Percentiles rank a stretch among this genome's conserved stretches.
Conservation (phyloP, 2,888 invertebrate genomes). For the Brachylomia viminalis region DNA sequence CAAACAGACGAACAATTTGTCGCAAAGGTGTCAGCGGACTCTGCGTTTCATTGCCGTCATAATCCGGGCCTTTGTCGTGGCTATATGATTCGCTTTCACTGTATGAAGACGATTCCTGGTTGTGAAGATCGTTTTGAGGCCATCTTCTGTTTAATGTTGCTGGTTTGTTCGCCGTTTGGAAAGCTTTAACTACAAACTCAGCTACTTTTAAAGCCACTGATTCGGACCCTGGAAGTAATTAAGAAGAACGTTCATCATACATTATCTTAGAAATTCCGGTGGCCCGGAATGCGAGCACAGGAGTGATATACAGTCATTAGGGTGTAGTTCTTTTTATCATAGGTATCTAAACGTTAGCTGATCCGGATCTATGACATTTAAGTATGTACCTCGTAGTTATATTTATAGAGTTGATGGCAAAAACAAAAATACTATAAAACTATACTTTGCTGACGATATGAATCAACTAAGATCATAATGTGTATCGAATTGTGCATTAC, state of each 20-base stretch:
- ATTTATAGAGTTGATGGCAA: neutral
- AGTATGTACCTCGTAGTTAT: neutral
- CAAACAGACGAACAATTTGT: slow-evolving; percentile 92
- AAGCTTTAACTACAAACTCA: slow-evolving; percentile 86
- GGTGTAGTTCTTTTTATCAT: neutral
- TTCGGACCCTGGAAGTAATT: slow-evolving; percentile 79
- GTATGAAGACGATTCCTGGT: slow-evolving; percentile 61
- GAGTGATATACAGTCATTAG: neutral
- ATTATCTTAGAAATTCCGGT: slow-evolving; percentile 16
- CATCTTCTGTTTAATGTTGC: slow-evolving; percentile 65
- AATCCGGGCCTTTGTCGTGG: slow-evolving; percentile 74
- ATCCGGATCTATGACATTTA: neutral
- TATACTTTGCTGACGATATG: neutral
- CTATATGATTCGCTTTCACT: slow-evolving; percentile 68
- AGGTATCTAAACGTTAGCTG: neutral
- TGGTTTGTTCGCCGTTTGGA: slow-evolving; percentile 77
- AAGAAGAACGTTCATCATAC: neutral
- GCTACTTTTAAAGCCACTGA: slow-evolving; percentile 87
- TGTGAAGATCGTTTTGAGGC: slow-evolving; percentile 67
- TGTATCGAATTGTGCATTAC: slow-evolving; percentile 32
- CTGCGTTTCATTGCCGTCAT: slow-evolving; percentile 87
- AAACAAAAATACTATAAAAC: neutral
- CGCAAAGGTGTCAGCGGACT: slow-evolving; percentile 85
- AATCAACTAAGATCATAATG: slow-evolving; percentile 13
- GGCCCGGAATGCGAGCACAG: neutral